Evolutionary conservation across 2,888 invertebrate genomes (phyloP), one percentile per base, ranked within the genome.

Genomic region (Portevinia maculata): DNA sequence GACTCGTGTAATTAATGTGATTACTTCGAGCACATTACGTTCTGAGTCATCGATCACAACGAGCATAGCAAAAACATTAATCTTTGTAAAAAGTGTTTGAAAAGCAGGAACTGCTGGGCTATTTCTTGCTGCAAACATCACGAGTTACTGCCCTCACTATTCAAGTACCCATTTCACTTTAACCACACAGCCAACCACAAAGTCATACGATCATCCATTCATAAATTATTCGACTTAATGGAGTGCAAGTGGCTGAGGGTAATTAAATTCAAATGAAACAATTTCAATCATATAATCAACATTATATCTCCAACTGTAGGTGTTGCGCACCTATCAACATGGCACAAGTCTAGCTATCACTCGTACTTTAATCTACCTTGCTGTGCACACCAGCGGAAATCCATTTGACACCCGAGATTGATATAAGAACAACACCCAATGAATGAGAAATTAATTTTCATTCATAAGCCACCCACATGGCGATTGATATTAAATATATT

Each of bases 341-440:
- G 44, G 60, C 39, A 15, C 24, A 52, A 41, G 24, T 59, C 19
- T 4, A 60, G 44, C 65, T 19, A 60, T 53, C 48, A 52, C 15
- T 50, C 50, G 55, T 19, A 70, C 44, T 37, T 57, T 65, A 50
- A 59, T 59, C 30, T 19, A 24, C 24, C 53, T 67, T 15, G 15
- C 21, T 53, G 24, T 1, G 24, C 34, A 5, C 34, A 30, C 53
- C 60, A 79, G 67, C 79, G 79, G 79, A 79, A 74, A 79, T 74
- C 67, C 67, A 74, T 79, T 74, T 79, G 74, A 79, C 79, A 79
- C 67, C 52, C 15, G 53, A 46, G 73, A 79, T 62, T 74, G 67
- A 79, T 79, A 60, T 60, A 46, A 44, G 62, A 74, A 74, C 74
- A 67, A 73, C 65, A 67, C 55, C 37, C 53, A 60, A 28, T 67